Conservation (phyloP, 2,888 invertebrate genomes). For the Cerceris rybyensis region DNA sequence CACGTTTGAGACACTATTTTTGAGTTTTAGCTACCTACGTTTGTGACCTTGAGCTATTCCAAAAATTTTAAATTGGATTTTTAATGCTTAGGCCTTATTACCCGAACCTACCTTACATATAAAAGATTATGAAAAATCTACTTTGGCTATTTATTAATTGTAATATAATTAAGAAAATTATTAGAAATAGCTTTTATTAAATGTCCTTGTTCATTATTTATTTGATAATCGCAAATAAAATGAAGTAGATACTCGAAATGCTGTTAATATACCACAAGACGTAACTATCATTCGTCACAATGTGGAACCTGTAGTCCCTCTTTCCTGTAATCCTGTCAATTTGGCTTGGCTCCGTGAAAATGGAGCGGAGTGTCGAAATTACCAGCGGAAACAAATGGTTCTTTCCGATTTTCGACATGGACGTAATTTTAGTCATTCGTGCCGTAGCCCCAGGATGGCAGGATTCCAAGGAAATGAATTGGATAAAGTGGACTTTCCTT, state of each 20-base stretch:
- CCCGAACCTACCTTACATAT: too few relatives aligned
- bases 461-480: background rate
- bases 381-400: constrained; percentile 7
- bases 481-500: background rate
- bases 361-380: constrained; percentile 1
- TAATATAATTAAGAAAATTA: too few relatives aligned
- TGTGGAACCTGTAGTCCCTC: background rate
- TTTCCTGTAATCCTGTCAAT: constrained; percentile 19
- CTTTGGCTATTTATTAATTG: too few relatives aligned
- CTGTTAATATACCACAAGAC: background rate
- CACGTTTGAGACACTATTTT: too few relatives aligned
- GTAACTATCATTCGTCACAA: constrained; percentile 1
- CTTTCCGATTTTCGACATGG: constrained; percentile 16
- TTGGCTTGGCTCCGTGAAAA: constrained; percentile 1
- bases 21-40: too few relatives aligned
- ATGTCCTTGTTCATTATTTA: too few relatives aligned
- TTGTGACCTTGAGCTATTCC: too few relatives aligned
- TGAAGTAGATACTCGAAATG: background rate
- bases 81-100: too few relatives aligned
- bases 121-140: too few relatives aligned
- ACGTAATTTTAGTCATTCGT: constrained; percentile 6
- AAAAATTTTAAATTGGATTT: too few relatives aligned
- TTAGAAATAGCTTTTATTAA: too few relatives aligned
- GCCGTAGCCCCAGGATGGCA: background rate
- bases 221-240: background rate